Base-by-base conservation (phyloP, 1,140 invertebrate species). In the Achatina immaculata region DNA sequence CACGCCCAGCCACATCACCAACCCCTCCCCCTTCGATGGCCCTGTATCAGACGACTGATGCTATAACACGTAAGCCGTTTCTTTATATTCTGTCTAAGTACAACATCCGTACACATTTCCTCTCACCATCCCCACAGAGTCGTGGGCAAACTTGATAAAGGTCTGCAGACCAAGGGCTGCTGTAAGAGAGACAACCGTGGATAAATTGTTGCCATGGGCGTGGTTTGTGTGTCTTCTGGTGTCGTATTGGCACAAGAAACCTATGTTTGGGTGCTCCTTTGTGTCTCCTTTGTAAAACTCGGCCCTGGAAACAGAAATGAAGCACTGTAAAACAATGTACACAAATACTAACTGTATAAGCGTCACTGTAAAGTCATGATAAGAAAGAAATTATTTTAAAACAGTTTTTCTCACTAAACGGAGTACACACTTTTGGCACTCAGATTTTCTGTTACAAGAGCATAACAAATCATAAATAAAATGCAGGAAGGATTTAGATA, bases 211-310 rank as follows among this genome's bases (percentile, higher is more conserved):
- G 4, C 76, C 76, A 19, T 31, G 38, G 1, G 42, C 43, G 42
- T 78, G 76, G 24, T 62, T 62, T 9, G 42, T 16, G 11, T 14
- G 24, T 16, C 43, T 38, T 6, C 38, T 38, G 14, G 76, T 43
- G 48, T 78, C 65, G 36, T 78, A 78, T 62, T 78, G 58, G 51
- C 76, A 78, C 40, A 78, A 40, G 62, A 68, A 78, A 1, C 58
- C 62, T 4, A 78, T 68, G 76, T 78, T 78, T 14, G 76, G 76
- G 42, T 78, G 62, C 16, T 78, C 65, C 3, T 42, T 62, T 7
- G 2, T 43, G 6, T 66, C 76, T 0, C 65, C 65, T 38, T 68
- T 43, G 14, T 38, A 4, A 48, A 68, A 78, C 16, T 68, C 65
- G 2, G 76, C 76, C 28, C 76, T 78, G 40, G 14, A 36, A 21